These are phyloP conservation scores for Mesorhabditis spiculigera DNA, from an alignment of 2,888 invertebrate genomes.

Conservation along the genomic window DNA sequence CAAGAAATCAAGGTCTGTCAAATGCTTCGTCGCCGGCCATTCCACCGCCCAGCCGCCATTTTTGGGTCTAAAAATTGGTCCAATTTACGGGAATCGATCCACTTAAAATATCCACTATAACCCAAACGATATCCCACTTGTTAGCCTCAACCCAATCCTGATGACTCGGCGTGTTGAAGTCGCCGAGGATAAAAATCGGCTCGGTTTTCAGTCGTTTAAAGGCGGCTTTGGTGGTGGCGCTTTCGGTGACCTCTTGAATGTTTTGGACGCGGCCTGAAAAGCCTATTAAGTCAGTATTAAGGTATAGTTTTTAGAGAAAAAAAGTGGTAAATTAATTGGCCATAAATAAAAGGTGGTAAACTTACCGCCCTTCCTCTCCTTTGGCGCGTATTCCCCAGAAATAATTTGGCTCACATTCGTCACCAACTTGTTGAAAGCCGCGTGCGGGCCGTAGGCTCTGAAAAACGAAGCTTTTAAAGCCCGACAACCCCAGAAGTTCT, in stretches of 20 bases:
- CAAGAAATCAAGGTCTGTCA: slow-evolving; percentile 31
- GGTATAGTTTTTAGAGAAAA: too few relatives aligned
- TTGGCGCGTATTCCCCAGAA: slow-evolving; percentile 30
- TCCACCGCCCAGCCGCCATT: slow-evolving; percentile 40
- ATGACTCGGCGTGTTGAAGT: slow-evolving; percentile 52
- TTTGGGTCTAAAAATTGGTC: slow-evolving; percentile 10
- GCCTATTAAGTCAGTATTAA: too few relatives aligned
- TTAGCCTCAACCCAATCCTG: slow-evolving; percentile 43
- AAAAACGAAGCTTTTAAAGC: slow-evolving; percentile 12
- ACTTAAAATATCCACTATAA: background rate
- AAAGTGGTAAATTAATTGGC: too few relatives aligned
- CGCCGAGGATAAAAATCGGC: slow-evolving; percentile 47
- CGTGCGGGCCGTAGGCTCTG: slow-evolving; percentile 48
- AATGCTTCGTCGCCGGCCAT: slow-evolving; percentile 44
- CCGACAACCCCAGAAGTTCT: too few relatives aligned
- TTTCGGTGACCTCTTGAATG: background rate
- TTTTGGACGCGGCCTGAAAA: background rate
- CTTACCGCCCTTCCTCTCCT: background rate
- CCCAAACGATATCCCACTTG: slow-evolving; percentile 11
- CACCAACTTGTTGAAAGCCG: slow-evolving; percentile 48
- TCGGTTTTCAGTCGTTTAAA: slow-evolving; percentile 23
- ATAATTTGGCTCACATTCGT: slow-evolving; percentile 35
- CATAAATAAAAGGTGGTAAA: too few relatives aligned
- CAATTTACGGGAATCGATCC: background rate
- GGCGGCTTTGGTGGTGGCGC: background rate